phyloP scores from a whole-genome alignment of 2,113 vertebrate species.

The Antidorcas marsupialis region DNA sequence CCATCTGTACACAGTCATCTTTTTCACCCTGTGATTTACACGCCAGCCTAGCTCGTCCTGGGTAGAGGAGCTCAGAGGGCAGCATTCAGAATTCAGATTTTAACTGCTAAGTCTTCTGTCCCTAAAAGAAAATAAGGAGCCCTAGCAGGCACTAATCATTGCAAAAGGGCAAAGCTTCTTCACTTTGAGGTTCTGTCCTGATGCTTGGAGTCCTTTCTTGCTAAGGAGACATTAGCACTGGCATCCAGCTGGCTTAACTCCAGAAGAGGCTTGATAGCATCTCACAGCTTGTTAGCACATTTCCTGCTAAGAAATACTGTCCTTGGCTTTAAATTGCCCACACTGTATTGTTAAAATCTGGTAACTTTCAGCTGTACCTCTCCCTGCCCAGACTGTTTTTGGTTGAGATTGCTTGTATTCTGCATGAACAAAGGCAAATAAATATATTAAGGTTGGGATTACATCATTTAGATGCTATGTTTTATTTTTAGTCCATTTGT shows the following conservation, averaged over 20 bases:
- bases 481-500: background rate
- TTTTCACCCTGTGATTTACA: slow-evolving; percentile 31
- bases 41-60: background rate
- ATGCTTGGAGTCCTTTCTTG: background rate
- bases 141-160: background rate
- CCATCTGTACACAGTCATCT: slow-evolving; percentile 74
- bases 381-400: background rate
- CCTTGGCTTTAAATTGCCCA: background rate
- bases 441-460: too few relatives aligned
- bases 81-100: background rate
- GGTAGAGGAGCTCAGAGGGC: background rate
- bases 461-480: background rate
- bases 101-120: background rate
- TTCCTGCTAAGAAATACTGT: background rate
- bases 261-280: too few relatives aligned
- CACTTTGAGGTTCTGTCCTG: background rate
- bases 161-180: background rate
- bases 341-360: background rate
- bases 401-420: background rate
- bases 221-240: background rate
- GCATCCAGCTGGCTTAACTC: too few relatives aligned
- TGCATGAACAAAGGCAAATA: background rate
- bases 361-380: background rate
- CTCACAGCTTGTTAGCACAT: background rate
- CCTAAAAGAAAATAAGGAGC: background rate